Evolutionary conservation across 92 coral and sea anemone genomes (phyloP).

Genomic region (Heteractis magnifica): DNA sequence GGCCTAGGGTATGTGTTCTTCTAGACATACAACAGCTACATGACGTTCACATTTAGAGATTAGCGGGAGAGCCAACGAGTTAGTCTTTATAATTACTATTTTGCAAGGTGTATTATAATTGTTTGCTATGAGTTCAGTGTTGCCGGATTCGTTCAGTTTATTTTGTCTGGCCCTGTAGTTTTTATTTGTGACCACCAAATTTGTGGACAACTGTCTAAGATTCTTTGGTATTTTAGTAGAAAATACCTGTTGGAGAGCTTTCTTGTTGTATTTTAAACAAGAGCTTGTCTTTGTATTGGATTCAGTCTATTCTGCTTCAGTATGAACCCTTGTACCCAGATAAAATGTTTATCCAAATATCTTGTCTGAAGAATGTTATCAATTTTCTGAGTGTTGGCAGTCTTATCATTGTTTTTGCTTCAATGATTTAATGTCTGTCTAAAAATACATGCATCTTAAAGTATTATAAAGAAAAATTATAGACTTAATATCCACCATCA

Average conservation of each 20-base stretch:
- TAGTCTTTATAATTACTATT: conserved; percentile 45
- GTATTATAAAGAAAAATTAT: too few species aligned
- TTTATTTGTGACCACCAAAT: conserved; percentile 2
- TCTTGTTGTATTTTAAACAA: conserved; percentile 4
- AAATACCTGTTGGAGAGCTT: conserved; percentile 5
- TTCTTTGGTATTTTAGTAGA: not conserved
- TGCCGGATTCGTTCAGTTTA: conserved; percentile 34
- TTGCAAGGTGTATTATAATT: conserved; percentile 71
- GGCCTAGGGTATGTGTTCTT: not conserved
- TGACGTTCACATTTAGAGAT: conserved; percentile 3
- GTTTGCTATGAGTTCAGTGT: conserved; percentile 42
- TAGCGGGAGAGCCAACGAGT: not conserved
- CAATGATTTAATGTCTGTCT: conserved; percentile 1
- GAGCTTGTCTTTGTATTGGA: conserved; percentile 13
- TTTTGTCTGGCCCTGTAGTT: conserved; percentile 42
- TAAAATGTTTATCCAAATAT: conserved; percentile 25
- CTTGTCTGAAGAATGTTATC: conserved; percentile 7
- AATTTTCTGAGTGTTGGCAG: not conserved
- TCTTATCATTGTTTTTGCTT: conserved; percentile 10
- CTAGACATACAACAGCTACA: not conserved
- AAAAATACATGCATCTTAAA: not conserved
- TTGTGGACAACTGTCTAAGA: not conserved
- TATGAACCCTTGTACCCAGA: conserved; percentile 10
- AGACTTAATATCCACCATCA: not conserved
- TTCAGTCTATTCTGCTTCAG: conserved; percentile 2